These are phyloP conservation scores for Protosalanx chinensis DNA, from an alignment of 2,797 vertebrate genomes.

Conservation along the genomic window DNA sequence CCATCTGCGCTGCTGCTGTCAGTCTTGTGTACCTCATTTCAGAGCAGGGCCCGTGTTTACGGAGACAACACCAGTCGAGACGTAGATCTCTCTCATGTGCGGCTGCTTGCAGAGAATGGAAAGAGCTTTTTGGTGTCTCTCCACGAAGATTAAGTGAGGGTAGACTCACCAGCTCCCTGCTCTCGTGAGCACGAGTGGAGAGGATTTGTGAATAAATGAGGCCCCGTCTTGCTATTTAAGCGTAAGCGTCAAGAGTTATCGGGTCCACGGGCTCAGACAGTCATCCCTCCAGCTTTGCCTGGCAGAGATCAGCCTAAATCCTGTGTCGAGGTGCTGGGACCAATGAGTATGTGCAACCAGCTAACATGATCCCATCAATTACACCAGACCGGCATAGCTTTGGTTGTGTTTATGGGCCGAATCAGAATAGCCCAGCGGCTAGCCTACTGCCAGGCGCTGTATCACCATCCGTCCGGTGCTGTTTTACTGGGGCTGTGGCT, in stretches of 20 bases:
- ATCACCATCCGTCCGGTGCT: not conserved
- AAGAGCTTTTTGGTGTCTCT: constrained; percentile 23
- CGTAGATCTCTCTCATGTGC: constrained; percentile 15
- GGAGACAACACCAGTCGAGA: constrained; percentile 7
- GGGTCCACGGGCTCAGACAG: constrained; percentile 27
- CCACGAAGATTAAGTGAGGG: constrained; percentile 27
- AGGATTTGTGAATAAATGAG: constrained; percentile 46
- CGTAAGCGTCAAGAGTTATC: constrained; percentile 16
- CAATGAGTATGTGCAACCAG: constrained; percentile 27
- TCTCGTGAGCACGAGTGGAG: constrained; percentile 26
- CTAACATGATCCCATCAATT: constrained; percentile 12
- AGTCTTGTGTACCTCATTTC: constrained; percentile 3
- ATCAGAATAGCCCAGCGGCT: not conserved
- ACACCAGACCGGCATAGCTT: not conserved
- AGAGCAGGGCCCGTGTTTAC: not conserved
- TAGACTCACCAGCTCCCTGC: constrained; percentile 30
- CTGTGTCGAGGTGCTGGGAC: constrained; percentile 23
- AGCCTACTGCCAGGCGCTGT: constrained; percentile 1
- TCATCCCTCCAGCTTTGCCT: constrained; percentile 20
- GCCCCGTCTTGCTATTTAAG: constrained; percentile 29
- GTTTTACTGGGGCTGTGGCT: not conserved
- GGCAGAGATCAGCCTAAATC: constrained; percentile 31
- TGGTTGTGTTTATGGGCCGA: not conserved
- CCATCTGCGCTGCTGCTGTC: not conserved
- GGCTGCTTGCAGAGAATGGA: constrained; percentile 21